Evolutionary conservation across 2,797 vertebrate genomes (phyloP).

Genomic region (Darevskia mixta): DNA sequence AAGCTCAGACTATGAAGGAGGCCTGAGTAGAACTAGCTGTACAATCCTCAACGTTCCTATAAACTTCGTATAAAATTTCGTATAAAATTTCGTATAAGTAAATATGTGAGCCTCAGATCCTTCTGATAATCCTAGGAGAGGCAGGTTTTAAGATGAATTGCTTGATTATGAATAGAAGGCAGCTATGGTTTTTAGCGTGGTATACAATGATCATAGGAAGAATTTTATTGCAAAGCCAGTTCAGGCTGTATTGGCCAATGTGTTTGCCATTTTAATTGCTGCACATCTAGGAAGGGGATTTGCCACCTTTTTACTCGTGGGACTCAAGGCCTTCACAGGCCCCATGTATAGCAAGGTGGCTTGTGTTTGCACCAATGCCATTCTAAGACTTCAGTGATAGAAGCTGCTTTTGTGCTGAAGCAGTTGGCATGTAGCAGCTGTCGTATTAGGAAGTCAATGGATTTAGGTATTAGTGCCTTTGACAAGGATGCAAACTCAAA

Average conservation of each 20-base stretch:
- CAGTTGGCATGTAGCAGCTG: conserved; percentile 65
- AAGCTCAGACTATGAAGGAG: conserved; percentile 52
- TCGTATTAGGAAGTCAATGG: conserved; percentile 68
- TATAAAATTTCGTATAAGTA: conserved; percentile 62
- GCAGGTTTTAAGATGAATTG: conserved; percentile 19
- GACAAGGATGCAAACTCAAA: conserved; percentile 71
- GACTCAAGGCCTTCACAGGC: not conserved
- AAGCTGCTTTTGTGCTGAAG: conserved; percentile 58
- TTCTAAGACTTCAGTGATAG: conserved; percentile 58
- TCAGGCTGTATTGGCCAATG: too few species aligned
- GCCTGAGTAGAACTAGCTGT: conserved; percentile 51
- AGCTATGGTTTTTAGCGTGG: conserved; percentile 34
- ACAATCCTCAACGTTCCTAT: conserved; percentile 30
- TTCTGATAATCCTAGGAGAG: conserved; percentile 33
- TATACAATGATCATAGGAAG: conserved; percentile 51
- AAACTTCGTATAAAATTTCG: too few species aligned
- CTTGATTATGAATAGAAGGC: conserved; percentile 63
- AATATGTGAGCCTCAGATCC: conserved; percentile 54
- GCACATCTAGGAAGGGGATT: not conserved
- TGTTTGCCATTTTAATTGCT: too few species aligned
- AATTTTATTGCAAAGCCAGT: not conserved
- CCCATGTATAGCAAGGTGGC: not conserved
- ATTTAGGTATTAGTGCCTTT: conserved; percentile 82
- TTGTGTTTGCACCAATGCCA: conserved; percentile 34
- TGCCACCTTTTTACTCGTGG: not conserved